These are phyloP conservation scores for Drosophila histrio DNA, from an alignment of 2,888 invertebrate genomes.

Conservation along the genomic window DNA sequence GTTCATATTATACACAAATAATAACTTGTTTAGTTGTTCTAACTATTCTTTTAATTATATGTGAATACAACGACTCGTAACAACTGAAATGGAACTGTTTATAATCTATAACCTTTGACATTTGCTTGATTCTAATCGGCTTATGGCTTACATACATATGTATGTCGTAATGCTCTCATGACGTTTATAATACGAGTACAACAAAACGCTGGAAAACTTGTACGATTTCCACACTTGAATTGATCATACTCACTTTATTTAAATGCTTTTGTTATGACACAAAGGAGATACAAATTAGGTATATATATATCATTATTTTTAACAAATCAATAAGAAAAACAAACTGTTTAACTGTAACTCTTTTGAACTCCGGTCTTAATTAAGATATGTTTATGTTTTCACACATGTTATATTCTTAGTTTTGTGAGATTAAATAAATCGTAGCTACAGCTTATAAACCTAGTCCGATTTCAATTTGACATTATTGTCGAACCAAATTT, in stretches of 20 bases:
- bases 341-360: neutral
- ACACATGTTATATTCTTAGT: too few species aligned
- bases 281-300: neutral
- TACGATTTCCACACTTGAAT: slow-evolving; percentile 18
- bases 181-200: neutral
- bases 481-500: too few species aligned
- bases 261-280: neutral
- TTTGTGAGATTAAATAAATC: too few species aligned
- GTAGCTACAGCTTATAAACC: too few species aligned
- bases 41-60: neutral
- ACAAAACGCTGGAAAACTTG: slow-evolving; percentile 15
- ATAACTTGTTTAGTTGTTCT: neutral
- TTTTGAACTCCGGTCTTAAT: too few species aligned
- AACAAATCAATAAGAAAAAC: neutral
- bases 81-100: neutral
- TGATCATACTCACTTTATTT: neutral
- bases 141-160: slow-evolving; percentile 19
- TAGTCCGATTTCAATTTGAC: too few species aligned
- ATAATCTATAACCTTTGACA: slow-evolving; percentile 21
- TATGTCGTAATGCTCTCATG: slow-evolving; percentile 1
- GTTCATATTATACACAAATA: neutral
- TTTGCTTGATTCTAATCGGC: slow-evolving; percentile 14
- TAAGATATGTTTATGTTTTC: too few species aligned
- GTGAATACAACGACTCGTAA: neutral
- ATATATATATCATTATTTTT: neutral